Percentiles rank a stretch among this genome's conserved stretches.
Conservation (phyloP, 2,113 vertebrate species). For the Heptranchias perlo region DNA sequence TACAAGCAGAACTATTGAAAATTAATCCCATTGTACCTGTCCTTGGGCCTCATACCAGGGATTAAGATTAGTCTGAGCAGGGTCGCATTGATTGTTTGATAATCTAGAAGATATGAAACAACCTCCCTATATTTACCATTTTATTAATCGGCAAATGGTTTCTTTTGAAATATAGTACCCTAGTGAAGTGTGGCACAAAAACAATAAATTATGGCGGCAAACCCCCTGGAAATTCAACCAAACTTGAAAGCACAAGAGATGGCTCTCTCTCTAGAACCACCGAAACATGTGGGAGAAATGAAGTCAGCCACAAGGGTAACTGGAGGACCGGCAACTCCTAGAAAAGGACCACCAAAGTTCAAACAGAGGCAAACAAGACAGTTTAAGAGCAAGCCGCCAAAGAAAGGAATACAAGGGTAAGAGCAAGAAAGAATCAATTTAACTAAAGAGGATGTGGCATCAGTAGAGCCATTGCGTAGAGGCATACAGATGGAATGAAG, state of each 20-base stretch:
- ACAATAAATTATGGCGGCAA: neutral
- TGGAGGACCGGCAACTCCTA: conserved; percentile 82
- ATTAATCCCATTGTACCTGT: conserved; percentile 25
- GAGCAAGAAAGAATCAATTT: conserved; percentile 39
- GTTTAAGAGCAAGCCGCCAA: conserved; percentile 95
- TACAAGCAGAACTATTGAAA: conserved; percentile 25
- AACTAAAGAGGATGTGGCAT: neutral
- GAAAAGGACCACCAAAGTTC: conserved; percentile 90
- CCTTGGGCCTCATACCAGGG: neutral
- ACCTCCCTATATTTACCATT: neutral
- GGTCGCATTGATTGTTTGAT: neutral
- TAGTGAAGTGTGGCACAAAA: neutral
- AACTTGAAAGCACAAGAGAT: conserved; percentile 29
- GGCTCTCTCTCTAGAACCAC: conserved; percentile 59
- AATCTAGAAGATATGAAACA: neutral
- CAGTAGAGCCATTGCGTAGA: neutral
- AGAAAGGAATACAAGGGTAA: conserved; percentile 90
- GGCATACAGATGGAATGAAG: no score
- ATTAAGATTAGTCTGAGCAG: neutral
- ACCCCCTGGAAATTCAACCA: conserved; percentile 31
- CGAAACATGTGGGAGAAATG: conserved; percentile 64
- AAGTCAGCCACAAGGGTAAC: conserved; percentile 80
- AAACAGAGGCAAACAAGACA: conserved; percentile 91
- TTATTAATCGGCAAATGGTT: conserved; percentile 16
- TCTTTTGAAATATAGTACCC: conserved; percentile 28